Percentiles rank a stretch among this genome's conserved stretches.
Conservation (phyloP, 2,797 vertebrate genomes). For the Allobates femoralis region DNA sequence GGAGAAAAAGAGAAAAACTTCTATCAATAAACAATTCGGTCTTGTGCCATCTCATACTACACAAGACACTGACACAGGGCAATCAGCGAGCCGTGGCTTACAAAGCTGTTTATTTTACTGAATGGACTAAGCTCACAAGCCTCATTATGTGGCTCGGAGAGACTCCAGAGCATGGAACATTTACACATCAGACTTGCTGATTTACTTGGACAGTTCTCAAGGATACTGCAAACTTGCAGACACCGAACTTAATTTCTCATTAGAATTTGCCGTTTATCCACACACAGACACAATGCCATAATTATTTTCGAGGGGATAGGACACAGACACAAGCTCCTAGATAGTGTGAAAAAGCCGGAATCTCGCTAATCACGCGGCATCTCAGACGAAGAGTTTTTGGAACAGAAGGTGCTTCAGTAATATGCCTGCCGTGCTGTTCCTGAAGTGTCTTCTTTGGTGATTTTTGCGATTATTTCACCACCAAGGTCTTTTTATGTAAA, state of each 20-base stretch:
- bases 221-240: conserved; percentile 1
- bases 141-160: conserved; percentile 28
- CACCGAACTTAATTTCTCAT: neutral
- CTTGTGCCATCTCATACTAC: conserved; percentile 1
- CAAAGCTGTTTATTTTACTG: conserved; percentile 39
- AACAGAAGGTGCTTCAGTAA: too few species aligned
- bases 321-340: too few species aligned
- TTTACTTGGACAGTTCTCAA: conserved; percentile 39
- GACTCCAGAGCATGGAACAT: conserved; percentile 22
- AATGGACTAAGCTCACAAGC: conserved; percentile 24
- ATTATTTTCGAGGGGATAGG: too few species aligned
- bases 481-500: too few species aligned
- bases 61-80: neutral
- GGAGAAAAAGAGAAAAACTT: conserved; percentile 60
- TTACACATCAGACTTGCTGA: neutral
- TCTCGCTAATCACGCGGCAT: neutral
- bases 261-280: conserved; percentile 38
- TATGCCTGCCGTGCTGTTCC: too few species aligned
- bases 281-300: neutral
- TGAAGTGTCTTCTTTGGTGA: too few species aligned
- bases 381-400: too few species aligned
- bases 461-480: too few species aligned
- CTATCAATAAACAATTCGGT: conserved; percentile 16
- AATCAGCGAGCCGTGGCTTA: conserved; percentile 1
- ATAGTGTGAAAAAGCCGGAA: neutral